phyloP scores from a whole-genome alignment of 1,140 invertebrate species.

The Diploscapter pachys region DNA sequence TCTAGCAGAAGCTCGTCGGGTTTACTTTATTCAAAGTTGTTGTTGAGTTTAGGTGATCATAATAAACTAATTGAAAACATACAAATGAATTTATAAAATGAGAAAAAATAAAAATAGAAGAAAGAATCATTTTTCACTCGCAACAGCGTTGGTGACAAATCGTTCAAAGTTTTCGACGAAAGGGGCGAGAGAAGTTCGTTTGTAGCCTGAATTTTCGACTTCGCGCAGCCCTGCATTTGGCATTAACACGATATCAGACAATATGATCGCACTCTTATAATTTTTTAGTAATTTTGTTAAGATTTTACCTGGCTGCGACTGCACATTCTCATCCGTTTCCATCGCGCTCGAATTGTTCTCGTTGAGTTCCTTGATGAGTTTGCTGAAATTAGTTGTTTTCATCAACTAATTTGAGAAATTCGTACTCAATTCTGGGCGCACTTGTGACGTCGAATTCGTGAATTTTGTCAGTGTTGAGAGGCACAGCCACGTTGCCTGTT shows the following conservation, averaged over 20 bases:
- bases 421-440: conserved; percentile 49
- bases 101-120: too few species aligned
- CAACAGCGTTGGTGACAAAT: conserved; percentile 21
- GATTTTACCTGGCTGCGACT: conserved; percentile 19
- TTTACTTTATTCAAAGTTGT: too few species aligned
- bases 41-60: too few species aligned
- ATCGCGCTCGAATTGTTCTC: neutral
- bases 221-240: too few species aligned
- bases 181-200: conserved; percentile 47
- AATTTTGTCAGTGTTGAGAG: conserved; percentile 39
- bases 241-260: conserved; percentile 4
- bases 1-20: too few species aligned
- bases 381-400: conserved; percentile 12
- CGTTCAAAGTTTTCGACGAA: conserved; percentile 51
- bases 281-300: conserved; percentile 30
- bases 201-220: conserved; percentile 45
- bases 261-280: conserved; percentile 36
- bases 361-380: conserved; percentile 35
- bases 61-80: too few species aligned
- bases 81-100: too few species aligned
- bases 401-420: neutral
- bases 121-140: too few species aligned
- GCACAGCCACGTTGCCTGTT: conserved; percentile 65
- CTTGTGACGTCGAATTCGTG: conserved; percentile 27
- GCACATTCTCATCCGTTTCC: conserved; percentile 25